A percentile compares a stretch with the other conserved stretches of the same genome.
Evolutionary conservation across 23 tunicate genomes (phyloP).

Genomic region (Trididemnum clinides): DNA sequence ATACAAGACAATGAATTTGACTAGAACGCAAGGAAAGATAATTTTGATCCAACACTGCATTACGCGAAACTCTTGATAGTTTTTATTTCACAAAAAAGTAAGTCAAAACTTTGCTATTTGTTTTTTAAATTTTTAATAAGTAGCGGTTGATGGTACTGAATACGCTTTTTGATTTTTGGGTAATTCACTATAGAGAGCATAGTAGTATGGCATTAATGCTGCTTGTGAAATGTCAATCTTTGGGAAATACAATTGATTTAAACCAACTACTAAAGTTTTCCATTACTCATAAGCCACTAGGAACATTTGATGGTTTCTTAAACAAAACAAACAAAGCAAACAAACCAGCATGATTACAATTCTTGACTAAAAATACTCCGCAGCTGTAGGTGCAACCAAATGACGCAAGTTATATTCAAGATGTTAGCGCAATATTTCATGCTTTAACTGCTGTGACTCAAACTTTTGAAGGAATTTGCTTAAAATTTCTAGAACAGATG

Average conservation of each 20-base stretch:
- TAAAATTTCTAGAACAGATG: background rate
- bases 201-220: background rate
- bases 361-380: too few species aligned
- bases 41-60: too few species aligned
- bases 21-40: background rate
- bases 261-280: background rate
- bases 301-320: background rate
- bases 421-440: background rate
- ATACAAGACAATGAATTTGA: background rate
- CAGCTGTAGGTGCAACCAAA: too few species aligned
- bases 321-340: conserved; percentile 5
- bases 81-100: too few species aligned
- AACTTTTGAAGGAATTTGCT: background rate
- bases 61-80: too few species aligned
- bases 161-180: background rate
- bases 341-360: too few species aligned
- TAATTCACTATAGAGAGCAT: background rate
- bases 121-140: too few species aligned
- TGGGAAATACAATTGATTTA: background rate
- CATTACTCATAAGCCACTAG: background rate
- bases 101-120: too few species aligned
- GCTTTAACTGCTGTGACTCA: background rate
- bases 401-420: background rate
- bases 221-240: background rate
- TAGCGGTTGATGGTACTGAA: too few species aligned